Conservation (phyloP, 92 coral and sea anemone genomes). For the Parazoanthus atlanticus region DNA sequence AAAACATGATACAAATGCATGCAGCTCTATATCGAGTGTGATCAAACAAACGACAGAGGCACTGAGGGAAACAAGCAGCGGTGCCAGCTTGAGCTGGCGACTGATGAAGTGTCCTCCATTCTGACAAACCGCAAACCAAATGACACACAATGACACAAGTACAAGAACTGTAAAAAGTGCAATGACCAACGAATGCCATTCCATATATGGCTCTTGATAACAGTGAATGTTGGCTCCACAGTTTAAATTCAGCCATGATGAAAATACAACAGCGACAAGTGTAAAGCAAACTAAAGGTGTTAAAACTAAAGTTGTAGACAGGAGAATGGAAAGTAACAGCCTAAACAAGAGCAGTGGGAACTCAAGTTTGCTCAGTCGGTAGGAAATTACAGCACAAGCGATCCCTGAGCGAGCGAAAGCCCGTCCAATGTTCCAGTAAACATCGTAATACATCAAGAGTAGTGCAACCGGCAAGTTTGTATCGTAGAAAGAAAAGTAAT, state of each 20-base stretch:
- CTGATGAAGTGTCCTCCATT: conserved; percentile 47
- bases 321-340: conserved; percentile 38
- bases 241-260: neutral
- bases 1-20: conserved; percentile 32
- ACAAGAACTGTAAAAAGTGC: conserved; percentile 7
- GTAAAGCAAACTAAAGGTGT: conserved; percentile 50
- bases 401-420: conserved; percentile 63
- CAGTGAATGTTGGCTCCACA: neutral
- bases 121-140: conserved; percentile 57
- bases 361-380: conserved; percentile 68
- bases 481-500: conserved; percentile 61
- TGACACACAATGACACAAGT: conserved; percentile 41
- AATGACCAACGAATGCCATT: neutral
- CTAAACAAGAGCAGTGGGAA: conserved; percentile 58
- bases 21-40: conserved; percentile 17
- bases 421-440: conserved; percentile 68
- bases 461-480: conserved; percentile 62
- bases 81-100: conserved; percentile 29
- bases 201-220: neutral
- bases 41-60: conserved; percentile 37
- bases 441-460: conserved; percentile 51
- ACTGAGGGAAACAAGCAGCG: conserved; percentile 37
- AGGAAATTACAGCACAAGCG: conserved; percentile 75
- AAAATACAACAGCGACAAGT: neutral
- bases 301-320: conserved; percentile 52